phyloP scores from a whole-genome alignment of 2,113 vertebrate species.

The Cottus gobio region DNA sequence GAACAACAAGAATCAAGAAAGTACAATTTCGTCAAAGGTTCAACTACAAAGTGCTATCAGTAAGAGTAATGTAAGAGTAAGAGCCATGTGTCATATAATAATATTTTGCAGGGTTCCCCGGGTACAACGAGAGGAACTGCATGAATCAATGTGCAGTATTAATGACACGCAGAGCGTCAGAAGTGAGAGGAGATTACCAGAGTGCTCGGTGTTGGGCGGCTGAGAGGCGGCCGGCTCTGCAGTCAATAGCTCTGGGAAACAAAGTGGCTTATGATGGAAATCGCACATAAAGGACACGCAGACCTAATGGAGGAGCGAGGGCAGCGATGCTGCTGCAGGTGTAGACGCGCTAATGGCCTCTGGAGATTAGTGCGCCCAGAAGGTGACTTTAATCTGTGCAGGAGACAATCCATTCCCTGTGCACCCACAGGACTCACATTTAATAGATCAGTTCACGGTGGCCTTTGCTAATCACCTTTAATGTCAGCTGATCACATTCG shows the following conservation, averaged over 20 bases:
- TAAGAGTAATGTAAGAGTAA: no score
- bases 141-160: conserved; percentile 41
- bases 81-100: no score
- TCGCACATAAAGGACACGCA: conserved; percentile 49
- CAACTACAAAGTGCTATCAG: no score
- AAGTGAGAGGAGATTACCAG: conserved; percentile 55
- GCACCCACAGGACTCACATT: conserved; percentile 51
- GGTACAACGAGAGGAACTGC: conserved; percentile 1
- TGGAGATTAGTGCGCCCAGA: conserved; percentile 61
- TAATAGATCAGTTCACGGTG: conserved; percentile 37
- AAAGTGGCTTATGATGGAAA: conserved; percentile 52
- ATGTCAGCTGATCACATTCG: conserved; percentile 24
- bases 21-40: no score
- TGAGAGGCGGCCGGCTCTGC: no score
- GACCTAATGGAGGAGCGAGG: conserved; percentile 58
- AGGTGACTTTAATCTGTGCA: conserved; percentile 61
- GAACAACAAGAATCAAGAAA: no score
- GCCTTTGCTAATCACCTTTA: conserved; percentile 40
- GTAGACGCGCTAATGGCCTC: conserved; percentile 64
- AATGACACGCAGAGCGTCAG: no score
- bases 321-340: conserved; percentile 40
- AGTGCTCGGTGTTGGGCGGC: conserved; percentile 19
- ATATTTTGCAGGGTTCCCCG: background rate
- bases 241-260: conserved; percentile 60
- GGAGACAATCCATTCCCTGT: conserved; percentile 54